Evolutionary conservation across 2,888 invertebrate genomes (phyloP).

Genomic region (Acronicta aceris): DNA sequence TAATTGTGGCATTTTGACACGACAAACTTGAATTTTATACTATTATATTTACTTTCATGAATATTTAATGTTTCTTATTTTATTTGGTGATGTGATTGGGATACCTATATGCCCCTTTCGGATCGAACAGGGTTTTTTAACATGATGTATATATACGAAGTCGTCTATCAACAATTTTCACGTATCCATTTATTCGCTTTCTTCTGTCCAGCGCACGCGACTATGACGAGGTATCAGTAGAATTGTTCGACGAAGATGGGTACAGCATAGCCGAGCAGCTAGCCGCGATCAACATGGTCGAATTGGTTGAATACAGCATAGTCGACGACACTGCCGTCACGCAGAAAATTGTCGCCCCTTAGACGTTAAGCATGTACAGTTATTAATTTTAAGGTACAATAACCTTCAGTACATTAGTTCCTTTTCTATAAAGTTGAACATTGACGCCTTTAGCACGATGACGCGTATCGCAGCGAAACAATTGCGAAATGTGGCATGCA

Average conservation of each 20-base stretch:
- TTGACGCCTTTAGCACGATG: too few species aligned
- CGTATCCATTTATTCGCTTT: not conserved
- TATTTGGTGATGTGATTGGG: too few species aligned
- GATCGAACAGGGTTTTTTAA: too few species aligned
- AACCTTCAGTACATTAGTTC: not conserved
- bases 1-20: too few species aligned
- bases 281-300: constrained; percentile 64
- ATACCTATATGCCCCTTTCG: too few species aligned
- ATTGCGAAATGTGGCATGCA: too few species aligned
- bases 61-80: too few species aligned
- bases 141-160: too few species aligned
- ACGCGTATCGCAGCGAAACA: too few species aligned
- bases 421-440: too few species aligned
- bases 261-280: constrained; percentile 74
- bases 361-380: constrained; percentile 11
- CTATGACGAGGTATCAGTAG: constrained; percentile 79
- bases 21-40: too few species aligned
- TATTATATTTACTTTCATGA: too few species aligned
- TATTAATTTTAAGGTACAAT: not conserved
- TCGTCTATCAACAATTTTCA: not conserved
- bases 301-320: constrained; percentile 64
- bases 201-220: constrained; percentile 68
- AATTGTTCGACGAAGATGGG: constrained; percentile 69
- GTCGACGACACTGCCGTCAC: constrained; percentile 61
- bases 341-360: constrained; percentile 68